Evolutionary conservation across 2,113 vertebrate species (phyloP), one percentile per base, ranked within the genome.

Genomic region (Tauraco erythrolophus): DNA sequence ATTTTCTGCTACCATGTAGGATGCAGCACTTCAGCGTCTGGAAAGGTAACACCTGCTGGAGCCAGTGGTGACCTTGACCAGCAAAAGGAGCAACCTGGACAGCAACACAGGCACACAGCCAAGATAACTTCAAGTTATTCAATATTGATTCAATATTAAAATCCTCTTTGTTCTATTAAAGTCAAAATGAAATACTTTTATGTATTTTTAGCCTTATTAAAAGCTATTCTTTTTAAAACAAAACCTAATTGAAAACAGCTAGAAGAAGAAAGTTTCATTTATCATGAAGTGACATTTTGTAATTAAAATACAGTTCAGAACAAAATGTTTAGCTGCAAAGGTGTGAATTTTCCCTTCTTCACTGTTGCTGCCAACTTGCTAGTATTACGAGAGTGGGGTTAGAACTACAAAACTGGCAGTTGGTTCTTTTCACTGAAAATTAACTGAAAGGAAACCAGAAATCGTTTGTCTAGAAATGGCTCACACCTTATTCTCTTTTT

Each of bases 281-380:
- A 94, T 91, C 86, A 80, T 13, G 2, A 93, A 92, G 85, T 77
- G 90, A 95, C 88, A 51, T 77, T 93, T 35, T 74, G 58, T 95
- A 94, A 97, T 96, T 94, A 90, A 93, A 96, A 93, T 64, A 93
- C 90, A 69, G 85, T 77, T 92, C 88, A 80, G 94, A 92, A 92
- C 58, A 92, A 89, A 95, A 91, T 71, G 74, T 79, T 97, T 89
- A 89, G 82, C 75, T 88, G 84, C 56, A 90, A 83, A 93, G 77
- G 78, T 17, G 7, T 89, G 78, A 90, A 79, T 92, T 92, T 66
- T 86, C 61, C 54, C 37, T 84, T 83, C 35, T 65, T 86, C 78
- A 54, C 45, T 30, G 8, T 11, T 41, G 50, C 62, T 92, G 81
- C 82, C 92, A 89, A 69, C 31, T 54, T 45, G 28, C 57, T 82